Evolutionary conservation across 1,140 invertebrate genomes (phyloP).

Genomic region (Nixonia krombeini): DNA sequence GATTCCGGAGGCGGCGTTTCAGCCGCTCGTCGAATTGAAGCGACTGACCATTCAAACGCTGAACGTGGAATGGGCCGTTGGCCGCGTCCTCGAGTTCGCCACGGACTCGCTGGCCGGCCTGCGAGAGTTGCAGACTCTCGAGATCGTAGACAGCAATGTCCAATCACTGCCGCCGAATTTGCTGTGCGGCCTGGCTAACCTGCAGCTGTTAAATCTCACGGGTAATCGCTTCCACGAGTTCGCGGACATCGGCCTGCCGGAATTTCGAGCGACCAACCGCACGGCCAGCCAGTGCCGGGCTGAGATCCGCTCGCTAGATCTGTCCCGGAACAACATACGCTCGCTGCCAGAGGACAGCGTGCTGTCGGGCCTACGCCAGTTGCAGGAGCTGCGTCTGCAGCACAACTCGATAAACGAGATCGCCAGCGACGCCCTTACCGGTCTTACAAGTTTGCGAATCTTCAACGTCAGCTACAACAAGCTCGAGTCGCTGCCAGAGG

Average conservation of each 20-base stretch:
- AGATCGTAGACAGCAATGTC: constrained; percentile 88
- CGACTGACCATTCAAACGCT: constrained; percentile 81
- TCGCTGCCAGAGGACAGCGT: constrained; percentile 80
- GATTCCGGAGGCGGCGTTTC: constrained; percentile 82
- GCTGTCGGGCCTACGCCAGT: constrained; percentile 78
- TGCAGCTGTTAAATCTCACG: constrained; percentile 88
- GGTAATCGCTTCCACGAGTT: constrained; percentile 83
- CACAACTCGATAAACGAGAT: constrained; percentile 88
- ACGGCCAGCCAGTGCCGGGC: constrained; percentile 72
- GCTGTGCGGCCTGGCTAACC: constrained; percentile 82
- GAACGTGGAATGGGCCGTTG: constrained; percentile 84
- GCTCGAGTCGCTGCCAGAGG: constrained; percentile 82
- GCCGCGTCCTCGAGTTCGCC: constrained; percentile 79
- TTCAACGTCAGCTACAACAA: constrained; percentile 89
- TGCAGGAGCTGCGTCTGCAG: constrained; percentile 84
- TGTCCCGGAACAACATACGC: constrained; percentile 84
- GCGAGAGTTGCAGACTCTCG: constrained; percentile 82
- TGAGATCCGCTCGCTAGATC: constrained; percentile 81
- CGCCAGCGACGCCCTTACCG: constrained; percentile 81
- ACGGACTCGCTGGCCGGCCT: constrained; percentile 80
- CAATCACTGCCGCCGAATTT: constrained; percentile 80
- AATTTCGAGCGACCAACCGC: constrained; percentile 50
- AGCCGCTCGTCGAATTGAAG: constrained; percentile 82
- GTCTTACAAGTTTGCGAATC: constrained; percentile 81
- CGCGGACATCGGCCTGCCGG: constrained; percentile 78